Evolutionary conservation across 1,140 invertebrate genomes (phyloP).

Genomic region (Aricia agestis): DNA sequence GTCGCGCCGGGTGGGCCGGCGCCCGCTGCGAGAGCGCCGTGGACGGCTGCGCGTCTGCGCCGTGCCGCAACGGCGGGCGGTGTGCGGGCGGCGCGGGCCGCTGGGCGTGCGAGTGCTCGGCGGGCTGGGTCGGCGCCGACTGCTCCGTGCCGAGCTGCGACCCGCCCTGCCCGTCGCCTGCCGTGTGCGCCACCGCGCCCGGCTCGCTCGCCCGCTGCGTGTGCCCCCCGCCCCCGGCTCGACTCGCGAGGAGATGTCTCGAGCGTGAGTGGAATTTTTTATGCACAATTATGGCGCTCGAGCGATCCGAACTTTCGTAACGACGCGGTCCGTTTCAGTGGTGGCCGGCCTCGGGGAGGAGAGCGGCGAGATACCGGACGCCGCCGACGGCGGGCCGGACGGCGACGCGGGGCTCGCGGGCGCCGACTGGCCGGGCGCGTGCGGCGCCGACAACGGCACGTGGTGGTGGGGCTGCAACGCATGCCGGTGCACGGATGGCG

Average conservation of each 20-base stretch:
- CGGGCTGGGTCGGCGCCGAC: conserved; percentile 87
- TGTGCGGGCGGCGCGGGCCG: conserved; percentile 83
- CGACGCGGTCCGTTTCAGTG: conserved; percentile 30
- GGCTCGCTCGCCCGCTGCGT: conserved; percentile 42
- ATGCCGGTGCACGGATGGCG: conserved; percentile 85
- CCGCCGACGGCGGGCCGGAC: conserved; percentile 86
- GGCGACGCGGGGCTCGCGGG: conserved; percentile 82
- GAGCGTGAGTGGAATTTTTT: conserved; percentile 40
- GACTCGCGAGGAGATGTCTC: conserved; percentile 48
- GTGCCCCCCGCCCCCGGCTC: conserved; percentile 44
- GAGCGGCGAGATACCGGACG: conserved; percentile 81
- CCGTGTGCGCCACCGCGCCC: conserved; percentile 38
- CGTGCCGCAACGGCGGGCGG: conserved; percentile 86
- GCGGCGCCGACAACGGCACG: conserved; percentile 72
- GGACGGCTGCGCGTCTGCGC: conserved; percentile 47
- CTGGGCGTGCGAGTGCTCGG: conserved; percentile 88
- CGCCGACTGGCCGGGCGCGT: conserved; percentile 48
- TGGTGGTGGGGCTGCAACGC: conserved; percentile 87
- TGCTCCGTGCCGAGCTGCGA: conserved; percentile 85
- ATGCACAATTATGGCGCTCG: no score
- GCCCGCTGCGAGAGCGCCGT: conserved; percentile 43
- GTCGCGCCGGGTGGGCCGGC: conserved; percentile 42
- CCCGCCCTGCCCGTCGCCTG: conserved; percentile 76
- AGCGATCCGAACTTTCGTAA: background rate
- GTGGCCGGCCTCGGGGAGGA: conserved; percentile 78